A percentile compares a stretch with the other conserved stretches of the same genome.
Evolutionary conservation across 2,888 invertebrate species (phyloP).

Genomic region (Clistopyga incitator): DNA sequence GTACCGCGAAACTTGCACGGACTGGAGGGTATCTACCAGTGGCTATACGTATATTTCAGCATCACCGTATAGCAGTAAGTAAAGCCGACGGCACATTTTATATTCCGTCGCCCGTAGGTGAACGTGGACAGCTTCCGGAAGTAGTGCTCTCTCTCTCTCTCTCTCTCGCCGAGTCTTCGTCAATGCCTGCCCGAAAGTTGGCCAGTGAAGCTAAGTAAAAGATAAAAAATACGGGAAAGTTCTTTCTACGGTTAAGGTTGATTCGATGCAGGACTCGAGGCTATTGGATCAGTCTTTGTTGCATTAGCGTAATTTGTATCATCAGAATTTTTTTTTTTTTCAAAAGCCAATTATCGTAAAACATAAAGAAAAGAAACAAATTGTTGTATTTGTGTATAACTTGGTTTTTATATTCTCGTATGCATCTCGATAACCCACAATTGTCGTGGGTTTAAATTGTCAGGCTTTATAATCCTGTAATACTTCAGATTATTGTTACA

Average conservation of each 20-base stretch:
- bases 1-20: constrained; percentile 58
- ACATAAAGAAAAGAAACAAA: no score
- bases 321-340: no score
- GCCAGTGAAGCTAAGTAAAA: background rate
- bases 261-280: background rate
- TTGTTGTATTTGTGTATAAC: no score
- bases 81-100: constrained; percentile 49
- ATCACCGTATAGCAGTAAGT: constrained; percentile 14
- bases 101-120: constrained; percentile 58
- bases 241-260: background rate
- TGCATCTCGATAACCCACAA: no score
- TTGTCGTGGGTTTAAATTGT: no score
- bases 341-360: no score
- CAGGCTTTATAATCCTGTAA: no score
- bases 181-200: constrained; percentile 5
- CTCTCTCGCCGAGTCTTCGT: constrained; percentile 27
- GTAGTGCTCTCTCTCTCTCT: no score
- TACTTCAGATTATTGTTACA: no score
- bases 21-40: constrained; percentile 23
- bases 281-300: background rate
- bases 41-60: constrained; percentile 13
- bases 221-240: constrained; percentile 1
- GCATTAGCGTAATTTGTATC: background rate
- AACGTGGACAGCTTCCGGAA: constrained; percentile 62
- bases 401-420: no score